Evolutionary conservation across 1,140 invertebrate genomes (phyloP), one percentile per base, ranked within the genome.

Genomic region (Mizuhopecten yessoensis): DNA sequence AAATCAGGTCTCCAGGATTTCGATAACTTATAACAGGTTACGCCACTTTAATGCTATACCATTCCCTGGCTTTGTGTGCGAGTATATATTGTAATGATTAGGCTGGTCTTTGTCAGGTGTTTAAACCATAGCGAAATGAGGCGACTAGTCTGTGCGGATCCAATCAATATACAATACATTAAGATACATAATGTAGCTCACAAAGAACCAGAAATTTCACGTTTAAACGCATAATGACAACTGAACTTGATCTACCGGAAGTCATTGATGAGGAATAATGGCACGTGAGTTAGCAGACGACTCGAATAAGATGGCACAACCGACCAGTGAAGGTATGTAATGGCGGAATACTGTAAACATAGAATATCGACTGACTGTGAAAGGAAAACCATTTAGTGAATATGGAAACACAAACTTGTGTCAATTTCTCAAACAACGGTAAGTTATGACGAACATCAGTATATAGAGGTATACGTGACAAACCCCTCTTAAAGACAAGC

Each of bases 211-310:
- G 11, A 75, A 75, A 75, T 75, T 75, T 75, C 57, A 29, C 57
- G 57, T 75, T 75, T n/a, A 75, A 75, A 75, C 57, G 57, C n/a
- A 75, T 75, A 75, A 75, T 75, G 57, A 75, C 57, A 75, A 75
- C 57, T 75, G 57, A 75, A 29, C 57, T 75, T 75, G 57, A n/a
- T n/a, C n/a, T 75, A 75, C 57, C 57, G 57, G 57, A 75, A 75
- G 45, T 49, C 3, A 49, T 23, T 49, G 11, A 20, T 23, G 20
- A 49, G 45, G 57, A 75, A 75, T 75, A 75, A 75, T 75, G 57
- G 57, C 57, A 17, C 57, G 23, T 29, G 57, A 75, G 23, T 29
- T 75, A 75, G 57, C 57, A 75, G 57, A 75, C 57, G 57, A 75
- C 57, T 29, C 57, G n/a, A 75, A 9, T 29, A 75, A 75, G 57